Evolutionary conservation across 2,113 vertebrate genomes (phyloP), one percentile per base, ranked within the genome.

Genomic region (Elgaria multicarinata): DNA sequence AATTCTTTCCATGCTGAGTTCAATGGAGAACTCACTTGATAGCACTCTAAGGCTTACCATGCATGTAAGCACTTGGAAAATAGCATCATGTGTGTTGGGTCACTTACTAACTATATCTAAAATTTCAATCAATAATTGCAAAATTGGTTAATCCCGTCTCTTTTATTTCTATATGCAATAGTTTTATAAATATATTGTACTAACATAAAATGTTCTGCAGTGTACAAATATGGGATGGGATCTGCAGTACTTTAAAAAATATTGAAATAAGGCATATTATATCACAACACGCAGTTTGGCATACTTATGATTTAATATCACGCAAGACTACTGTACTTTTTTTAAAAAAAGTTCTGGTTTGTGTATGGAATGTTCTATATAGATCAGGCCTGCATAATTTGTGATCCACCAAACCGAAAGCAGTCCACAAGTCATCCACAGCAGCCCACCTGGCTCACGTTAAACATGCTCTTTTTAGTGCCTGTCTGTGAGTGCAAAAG

Each of bases 331-430:
- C 39, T 66, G 53, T 66, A 26, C n/a, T 77, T 78, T 36, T 89
- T 83, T 66, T 13, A 18, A 62, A 55, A 71, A 50, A 71, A 67
- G 20, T 94, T 85, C 77, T 95, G 92, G 93, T 94, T 90, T 93
- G 94, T 95, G 94, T 93, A 1, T 62, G n/a, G 85, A 36, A 89
- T 87, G 77, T 85, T 79, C 87, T 89, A 4, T 5, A 6, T 90
- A 88, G 89, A 82, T 28, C 90, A 78, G 86, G 36, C 24, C 22
- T 86, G 64, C 64, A 87, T 33, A 77, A 36, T 66, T 77, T 53
- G 46, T 77, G 42, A 77, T 33, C 71, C 42, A 36, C 46, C 74
- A 84, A 76, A 44, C 87, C 75, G 42, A 89, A 72, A 75, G 77
- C 28, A 24, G 67, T 44, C 50, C 50, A 69, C 10, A 20, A 8